These are phyloP conservation scores for Hymenopus coronatus DNA, from an alignment of 2,888 invertebrate species.

Conservation along the genomic window DNA sequence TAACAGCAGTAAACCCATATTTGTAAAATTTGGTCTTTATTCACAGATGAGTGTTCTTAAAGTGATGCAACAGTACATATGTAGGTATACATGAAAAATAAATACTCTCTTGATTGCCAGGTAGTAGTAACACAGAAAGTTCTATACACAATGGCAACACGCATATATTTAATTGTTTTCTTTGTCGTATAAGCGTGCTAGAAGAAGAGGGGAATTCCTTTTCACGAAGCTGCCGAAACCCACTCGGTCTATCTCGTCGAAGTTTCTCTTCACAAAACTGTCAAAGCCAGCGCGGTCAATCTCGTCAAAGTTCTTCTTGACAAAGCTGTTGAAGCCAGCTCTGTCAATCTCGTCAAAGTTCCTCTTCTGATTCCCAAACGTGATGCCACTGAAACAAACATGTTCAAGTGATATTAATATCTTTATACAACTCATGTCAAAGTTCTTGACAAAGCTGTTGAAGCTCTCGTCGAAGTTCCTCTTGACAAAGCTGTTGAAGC, in stretches of 20 bases:
- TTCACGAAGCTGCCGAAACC: slow-evolving; percentile 51
- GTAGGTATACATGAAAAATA: background rate
- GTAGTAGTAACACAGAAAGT: no score
- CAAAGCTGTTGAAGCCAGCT: slow-evolving; percentile 53
- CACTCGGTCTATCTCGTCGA: slow-evolving; percentile 50
- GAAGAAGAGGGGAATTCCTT: slow-evolving; percentile 39
- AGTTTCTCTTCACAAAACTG: slow-evolving; percentile 55
- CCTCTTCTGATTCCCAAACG: slow-evolving; percentile 50
- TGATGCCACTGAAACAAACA: slow-evolving; percentile 39
- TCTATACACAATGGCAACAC: no score
- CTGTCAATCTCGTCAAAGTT: slow-evolving; percentile 63
- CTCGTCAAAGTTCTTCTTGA: slow-evolving; percentile 50
- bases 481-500: slow-evolving; percentile 52
- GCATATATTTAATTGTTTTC: background rate
- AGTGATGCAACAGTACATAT: no score
- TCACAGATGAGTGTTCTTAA: no score
- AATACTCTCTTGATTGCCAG: no score
- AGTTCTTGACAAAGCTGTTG: slow-evolving; percentile 57
- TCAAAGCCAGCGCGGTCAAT: slow-evolving; percentile 57
- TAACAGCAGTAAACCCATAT: no score
- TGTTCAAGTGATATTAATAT: no score
- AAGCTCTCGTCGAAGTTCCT: slow-evolving; percentile 55
- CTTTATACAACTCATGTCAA: no score
- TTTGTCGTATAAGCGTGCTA: slow-evolving; percentile 24
- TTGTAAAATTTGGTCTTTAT: no score